phyloP scores from a whole-genome alignment of 30 jellyfish, hydroid and myxozoan genomes.

The Pelagia noctiluca region DNA sequence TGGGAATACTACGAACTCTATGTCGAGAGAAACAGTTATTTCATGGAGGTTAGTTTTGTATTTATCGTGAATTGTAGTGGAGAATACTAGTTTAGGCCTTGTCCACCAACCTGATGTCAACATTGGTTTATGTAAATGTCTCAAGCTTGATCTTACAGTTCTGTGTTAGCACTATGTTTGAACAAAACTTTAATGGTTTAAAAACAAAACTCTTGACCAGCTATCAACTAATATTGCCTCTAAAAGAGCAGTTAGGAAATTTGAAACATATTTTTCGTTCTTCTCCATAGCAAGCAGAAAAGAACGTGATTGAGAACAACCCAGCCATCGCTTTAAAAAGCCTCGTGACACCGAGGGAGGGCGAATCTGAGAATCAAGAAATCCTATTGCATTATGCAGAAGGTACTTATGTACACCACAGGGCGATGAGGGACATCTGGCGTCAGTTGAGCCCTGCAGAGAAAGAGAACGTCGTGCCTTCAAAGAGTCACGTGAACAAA shows the following conservation, averaged over 20 bases:
- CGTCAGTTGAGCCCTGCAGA: constrained; percentile 68
- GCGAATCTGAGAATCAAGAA: constrained; percentile 76
- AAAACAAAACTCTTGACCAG: too few species aligned
- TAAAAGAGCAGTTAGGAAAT: too few species aligned
- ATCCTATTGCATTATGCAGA: constrained; percentile 62
- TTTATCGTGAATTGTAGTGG: too few species aligned
- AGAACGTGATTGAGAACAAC: constrained; percentile 72
- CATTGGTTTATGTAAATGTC: too few species aligned
- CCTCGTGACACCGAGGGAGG: constrained; percentile 79
- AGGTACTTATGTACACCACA: constrained; percentile 88
- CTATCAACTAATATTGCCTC: too few species aligned
- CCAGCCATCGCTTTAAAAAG: constrained; percentile 71
- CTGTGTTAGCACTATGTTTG: too few species aligned
- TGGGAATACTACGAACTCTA: constrained; percentile 65
- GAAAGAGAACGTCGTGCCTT: constrained; percentile 66
- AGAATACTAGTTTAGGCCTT: too few species aligned
- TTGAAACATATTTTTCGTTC: background rate
- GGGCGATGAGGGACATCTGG: constrained; percentile 90
- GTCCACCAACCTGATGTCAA: too few species aligned
- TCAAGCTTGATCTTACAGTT: too few species aligned
- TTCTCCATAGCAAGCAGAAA: constrained; percentile 65
- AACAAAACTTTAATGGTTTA: too few species aligned
- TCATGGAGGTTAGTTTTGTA: constrained; percentile 71
- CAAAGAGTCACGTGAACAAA: constrained; percentile 66
- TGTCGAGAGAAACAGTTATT: constrained; percentile 38